Percentiles rank a stretch among this genome's conserved stretches.
Conservation (phyloP, 2,888 invertebrate genomes). For the Osmoderma eremita region DNA sequence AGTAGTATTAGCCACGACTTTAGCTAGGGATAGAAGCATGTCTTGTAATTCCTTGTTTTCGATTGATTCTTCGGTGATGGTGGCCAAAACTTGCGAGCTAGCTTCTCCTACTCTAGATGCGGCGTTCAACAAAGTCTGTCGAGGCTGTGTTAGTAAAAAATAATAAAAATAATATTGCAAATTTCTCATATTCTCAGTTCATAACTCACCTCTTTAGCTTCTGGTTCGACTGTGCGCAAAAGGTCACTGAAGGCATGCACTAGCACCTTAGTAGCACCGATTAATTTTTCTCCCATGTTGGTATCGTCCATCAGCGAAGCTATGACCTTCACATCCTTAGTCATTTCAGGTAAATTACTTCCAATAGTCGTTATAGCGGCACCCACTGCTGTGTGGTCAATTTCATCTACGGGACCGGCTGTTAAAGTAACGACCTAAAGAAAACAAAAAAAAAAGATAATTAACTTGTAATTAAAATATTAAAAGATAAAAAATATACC, state of each 20-base stretch:
- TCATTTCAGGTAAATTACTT: conserved; percentile 95
- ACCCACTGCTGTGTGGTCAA: conserved; percentile 95
- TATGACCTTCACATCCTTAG: conserved; percentile 91
- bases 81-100: conserved; percentile 90
- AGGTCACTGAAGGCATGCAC: conserved; percentile 95
- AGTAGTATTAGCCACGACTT: conserved; percentile 97
- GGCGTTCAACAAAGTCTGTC: conserved; percentile 92
- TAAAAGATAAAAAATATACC: conserved; percentile 63
- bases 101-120: conserved; percentile 97
- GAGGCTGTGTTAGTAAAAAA: conserved; percentile 69
- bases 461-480: not conserved
- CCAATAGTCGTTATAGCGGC: conserved; percentile 98
- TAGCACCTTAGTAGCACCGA: conserved; percentile 91
- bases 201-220: conserved; percentile 75
- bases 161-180: no score
- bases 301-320: conserved; percentile 94
- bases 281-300: conserved; percentile 81
- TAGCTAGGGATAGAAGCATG: conserved; percentile 91
- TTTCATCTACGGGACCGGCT: conserved; percentile 81
- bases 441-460: not conserved
- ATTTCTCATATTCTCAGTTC: conserved; percentile 38
- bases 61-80: conserved; percentile 91
- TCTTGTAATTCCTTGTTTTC: conserved; percentile 86
- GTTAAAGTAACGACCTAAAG: conserved; percentile 60
- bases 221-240: conserved; percentile 94